A percentile compares a stretch with the other conserved stretches of the same genome.
Conservation (phyloP, 2,888 invertebrate genomes). For the Lingula anatina region DNA sequence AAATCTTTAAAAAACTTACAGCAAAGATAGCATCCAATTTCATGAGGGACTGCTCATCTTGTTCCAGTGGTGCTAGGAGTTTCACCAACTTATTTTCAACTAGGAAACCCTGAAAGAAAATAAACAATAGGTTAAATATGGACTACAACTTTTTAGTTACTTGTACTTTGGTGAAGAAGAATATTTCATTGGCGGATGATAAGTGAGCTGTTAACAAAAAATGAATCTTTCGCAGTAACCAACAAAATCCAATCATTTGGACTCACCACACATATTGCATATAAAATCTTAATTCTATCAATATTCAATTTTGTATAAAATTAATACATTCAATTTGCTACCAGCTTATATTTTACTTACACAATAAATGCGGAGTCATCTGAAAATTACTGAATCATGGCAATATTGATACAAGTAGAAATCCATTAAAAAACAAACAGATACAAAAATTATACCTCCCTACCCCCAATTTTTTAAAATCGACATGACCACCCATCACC, state of each 20-base stretch:
- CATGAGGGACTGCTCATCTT: constrained; percentile 50
- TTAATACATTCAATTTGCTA: no score
- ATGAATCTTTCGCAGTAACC: no score
- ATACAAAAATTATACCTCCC: background rate
- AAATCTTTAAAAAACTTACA: constrained; percentile 24
- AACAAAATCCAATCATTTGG: background rate
- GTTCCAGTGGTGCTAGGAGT: constrained; percentile 45
- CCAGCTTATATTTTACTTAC: no score
- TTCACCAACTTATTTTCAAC: constrained; percentile 49
- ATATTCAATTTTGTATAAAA: no score
- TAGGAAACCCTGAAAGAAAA: constrained; percentile 43
- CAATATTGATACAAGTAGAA: no score
- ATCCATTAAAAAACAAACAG: background rate
- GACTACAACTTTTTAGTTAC: no score
- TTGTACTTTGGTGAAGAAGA: constrained; percentile 3
- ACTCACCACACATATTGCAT: no score
- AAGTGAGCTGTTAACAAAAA: background rate
- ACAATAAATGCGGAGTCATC: no score
- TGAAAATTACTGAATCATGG: no score
- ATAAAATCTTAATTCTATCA: no score
- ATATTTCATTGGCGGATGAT: background rate
- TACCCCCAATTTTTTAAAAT: background rate
- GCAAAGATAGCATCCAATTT: constrained; percentile 50
- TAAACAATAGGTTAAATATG: background rate
- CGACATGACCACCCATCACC: background rate